phyloP scores from a whole-genome alignment of 2,888 invertebrate genomes.

The Noctua janthina region DNA sequence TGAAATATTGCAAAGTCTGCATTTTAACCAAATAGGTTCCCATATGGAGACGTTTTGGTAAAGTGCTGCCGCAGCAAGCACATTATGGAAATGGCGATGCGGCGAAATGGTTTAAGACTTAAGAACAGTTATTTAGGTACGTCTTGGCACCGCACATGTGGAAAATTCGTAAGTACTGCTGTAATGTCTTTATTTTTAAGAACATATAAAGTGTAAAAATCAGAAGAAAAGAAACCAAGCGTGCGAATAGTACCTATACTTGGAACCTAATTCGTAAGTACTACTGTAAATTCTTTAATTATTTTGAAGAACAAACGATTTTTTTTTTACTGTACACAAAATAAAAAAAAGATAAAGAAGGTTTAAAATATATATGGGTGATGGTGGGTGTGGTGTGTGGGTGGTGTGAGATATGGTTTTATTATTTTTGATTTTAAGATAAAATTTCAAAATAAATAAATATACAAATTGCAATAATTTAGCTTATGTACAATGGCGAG shows the following conservation, averaged over 20 bases:
- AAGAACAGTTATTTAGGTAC: constrained; percentile 17
- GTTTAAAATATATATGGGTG: too few relatives aligned
- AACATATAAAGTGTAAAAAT: neutral
- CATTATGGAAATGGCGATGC: constrained; percentile 27
- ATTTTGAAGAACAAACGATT: neutral
- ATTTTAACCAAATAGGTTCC: constrained; percentile 39
- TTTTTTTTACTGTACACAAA: too few relatives aligned
- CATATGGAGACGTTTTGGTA: constrained; percentile 23
- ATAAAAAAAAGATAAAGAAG: too few relatives aligned
- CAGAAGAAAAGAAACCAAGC: neutral
- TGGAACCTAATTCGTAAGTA: constrained; percentile 1
- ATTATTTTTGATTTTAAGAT: too few relatives aligned
- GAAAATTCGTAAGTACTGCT: constrained; percentile 7
- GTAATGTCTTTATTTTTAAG: constrained; percentile 10
- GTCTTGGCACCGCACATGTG: constrained; percentile 3
- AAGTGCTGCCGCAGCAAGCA: constrained; percentile 32
- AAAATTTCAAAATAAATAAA: too few relatives aligned
- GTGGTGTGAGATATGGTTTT: too few relatives aligned
- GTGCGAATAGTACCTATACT: neutral
- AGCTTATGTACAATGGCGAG: too few relatives aligned
- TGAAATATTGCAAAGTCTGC: constrained; percentile 31
- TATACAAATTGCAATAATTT: too few relatives aligned
- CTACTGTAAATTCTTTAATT: neutral
- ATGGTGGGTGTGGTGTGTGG: too few relatives aligned
- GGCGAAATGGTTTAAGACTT: constrained; percentile 9